Evolutionary conservation across 2,888 invertebrate species (phyloP), one percentile per base, ranked within the genome.

Genomic region (Drosophila emarginata): DNA sequence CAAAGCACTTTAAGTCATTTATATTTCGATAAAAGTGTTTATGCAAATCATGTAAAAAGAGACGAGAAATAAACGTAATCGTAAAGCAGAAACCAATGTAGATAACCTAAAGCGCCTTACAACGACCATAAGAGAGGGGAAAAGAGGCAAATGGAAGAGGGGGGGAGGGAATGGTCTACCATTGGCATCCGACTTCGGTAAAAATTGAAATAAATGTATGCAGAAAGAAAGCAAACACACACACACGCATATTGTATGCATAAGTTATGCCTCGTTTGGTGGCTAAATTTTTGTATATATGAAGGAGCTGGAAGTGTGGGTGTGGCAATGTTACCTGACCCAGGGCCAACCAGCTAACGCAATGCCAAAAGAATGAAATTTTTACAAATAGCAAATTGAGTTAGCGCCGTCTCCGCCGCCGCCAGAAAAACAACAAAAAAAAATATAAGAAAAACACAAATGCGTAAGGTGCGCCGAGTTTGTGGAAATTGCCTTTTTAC

Each of bases 401-500:
- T 89, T 87, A 79, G 80, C 71, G 56, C 51, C 60, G 36, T 50
- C 39, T 51, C 39, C 32, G 21, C 14, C 40, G 21, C 7, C n/a
- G 26, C 64, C 72, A 63, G 54, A 26, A 23, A 61, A 61, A 64
- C 73, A 32, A 32, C 58, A 62, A 60, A 26, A 70, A 71, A 61
- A 77, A 77, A 64, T 73, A 45, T 72, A 76, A 70, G 45, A 60
- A 69, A 54, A 56, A 14, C 23, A 39, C 39, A 5, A 71, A 60
- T 77, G 68, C 68, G 64, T 61, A 77, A 85, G 81, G 74, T 78
- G 79, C 62, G 67, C 72, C 58, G 83, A 77, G 75, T 85, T 84
- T 79, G 80, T 79, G 77, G 78, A 90, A 89, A 89, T 89, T 89
- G 83, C 80, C 82, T 89, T 90, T 89, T 89, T 89, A 89, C 89